Base-by-base conservation (phyloP, 2,113 vertebrate species). In the Podarcis cretensis region DNA sequence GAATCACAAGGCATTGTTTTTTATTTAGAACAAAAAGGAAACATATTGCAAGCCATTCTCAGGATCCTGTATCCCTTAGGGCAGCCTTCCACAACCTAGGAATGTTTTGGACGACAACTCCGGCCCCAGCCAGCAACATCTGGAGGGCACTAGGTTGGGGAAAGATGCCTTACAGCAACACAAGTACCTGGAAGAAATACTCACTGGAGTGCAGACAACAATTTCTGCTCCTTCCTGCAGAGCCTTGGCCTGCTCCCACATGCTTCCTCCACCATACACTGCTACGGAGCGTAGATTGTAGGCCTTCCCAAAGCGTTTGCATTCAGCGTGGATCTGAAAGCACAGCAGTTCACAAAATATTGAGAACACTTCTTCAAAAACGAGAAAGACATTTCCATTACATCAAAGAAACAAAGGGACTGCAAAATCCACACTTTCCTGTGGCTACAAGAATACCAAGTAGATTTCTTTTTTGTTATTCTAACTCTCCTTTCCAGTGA, bases 201-300 rank as follows among this genome's bases (percentile, higher is more conserved):
- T 98, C 94, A 99, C 99, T 86, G 99, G 99, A n/a, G 99, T 99
- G 96, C 99, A 99, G 74, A 99, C 99, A 40, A 99, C 98, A 13
- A 99, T 99, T 95, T 99, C 99, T n/a, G 99, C 98, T 25, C 99
- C 99, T 89, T 99, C 99, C 95, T 99, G 99, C 85, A 99, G 97
- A 82, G 98, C 99, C 87, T 99, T 99, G 95, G 99, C 99, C 90
- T 99, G 99, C 91, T 99, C 99, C 99, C 99, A 99, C 99, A 99
- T 99, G 96, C 99, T 99, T 81, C 99, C 99, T 85, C 99, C 99
- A 95, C 99, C 99, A 12, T 99, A 99, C 13, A 99, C 99, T 0
- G 99, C 99, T 86, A 99, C 99, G 0, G 99, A 99, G 68, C 98
- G 98, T 95, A 99, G 95, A 35, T 99, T 99, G 81, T 99, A 99